Percentiles rank a stretch among this genome's conserved stretches.
These are phyloP conservation scores for Echinarachnius parma DNA, from an alignment of 53 echinoderm and acorn worm genomes.

Conservation along the genomic window DNA sequence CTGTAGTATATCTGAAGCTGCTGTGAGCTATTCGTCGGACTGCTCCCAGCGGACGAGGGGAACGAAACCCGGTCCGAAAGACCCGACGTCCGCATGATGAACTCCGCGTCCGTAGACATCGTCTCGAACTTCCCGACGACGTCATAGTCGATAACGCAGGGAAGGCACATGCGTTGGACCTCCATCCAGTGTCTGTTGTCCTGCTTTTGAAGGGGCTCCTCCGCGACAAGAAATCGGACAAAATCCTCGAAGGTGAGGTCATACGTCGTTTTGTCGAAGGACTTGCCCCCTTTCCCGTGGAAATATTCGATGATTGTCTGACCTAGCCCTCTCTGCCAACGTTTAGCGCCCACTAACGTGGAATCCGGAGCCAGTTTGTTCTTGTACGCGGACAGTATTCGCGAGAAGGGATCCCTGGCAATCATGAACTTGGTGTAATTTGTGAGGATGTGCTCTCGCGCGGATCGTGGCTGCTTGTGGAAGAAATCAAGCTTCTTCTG, in stretches of 20 bases:
- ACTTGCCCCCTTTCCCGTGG: not conserved
- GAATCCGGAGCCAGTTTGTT: slow-evolving; percentile 64
- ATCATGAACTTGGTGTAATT: slow-evolving; percentile 65
- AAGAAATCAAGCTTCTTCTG: slow-evolving; percentile 8
- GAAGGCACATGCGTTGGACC: slow-evolving; percentile 21
- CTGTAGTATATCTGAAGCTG: slow-evolving; percentile 19
- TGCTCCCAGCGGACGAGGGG: slow-evolving; percentile 50
- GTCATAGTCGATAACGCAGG: slow-evolving; percentile 30
- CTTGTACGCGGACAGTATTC: slow-evolving; percentile 58
- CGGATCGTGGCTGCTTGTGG: not conserved
- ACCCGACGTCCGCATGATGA: slow-evolving; percentile 26
- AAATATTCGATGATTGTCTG: slow-evolving; percentile 23
- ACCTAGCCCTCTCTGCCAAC: slow-evolving; percentile 52
- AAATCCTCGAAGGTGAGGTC: slow-evolving; percentile 13
- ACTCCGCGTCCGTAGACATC: slow-evolving; percentile 23
- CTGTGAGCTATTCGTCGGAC: slow-evolving; percentile 57
- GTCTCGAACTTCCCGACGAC: slow-evolving; percentile 33
- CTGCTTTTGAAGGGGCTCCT: not conserved
- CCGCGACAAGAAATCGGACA: slow-evolving; percentile 2
- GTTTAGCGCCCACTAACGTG: slow-evolving; percentile 28
- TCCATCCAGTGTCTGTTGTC: slow-evolving; percentile 29
- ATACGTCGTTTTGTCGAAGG: not conserved
- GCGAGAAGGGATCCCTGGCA: slow-evolving; percentile 54
- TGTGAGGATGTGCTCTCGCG: not conserved
- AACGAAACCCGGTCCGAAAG: slow-evolving; percentile 39